Conservation (phyloP, 1,140 invertebrate genomes). For the Lethrus apterus region DNA sequence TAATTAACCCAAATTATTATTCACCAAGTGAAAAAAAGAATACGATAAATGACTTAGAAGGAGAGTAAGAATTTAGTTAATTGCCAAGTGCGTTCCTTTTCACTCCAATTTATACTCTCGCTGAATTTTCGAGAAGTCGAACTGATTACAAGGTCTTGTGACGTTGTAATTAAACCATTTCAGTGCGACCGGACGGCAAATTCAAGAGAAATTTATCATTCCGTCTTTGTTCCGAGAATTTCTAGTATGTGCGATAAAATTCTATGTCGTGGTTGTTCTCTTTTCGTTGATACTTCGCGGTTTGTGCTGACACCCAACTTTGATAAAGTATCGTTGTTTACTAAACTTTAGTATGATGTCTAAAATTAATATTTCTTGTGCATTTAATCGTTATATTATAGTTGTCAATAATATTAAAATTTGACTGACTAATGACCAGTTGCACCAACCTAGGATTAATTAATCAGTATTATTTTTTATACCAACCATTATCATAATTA, state of each 20-base stretch:
- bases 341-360: too few relatives aligned
- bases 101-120: too few relatives aligned
- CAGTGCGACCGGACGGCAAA: conserved; percentile 2
- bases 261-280: neutral
- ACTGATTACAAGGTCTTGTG: neutral
- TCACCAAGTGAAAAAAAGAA: too few relatives aligned
- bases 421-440: neutral
- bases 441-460: too few relatives aligned
- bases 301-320: neutral
- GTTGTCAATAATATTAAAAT: conserved; percentile 10
- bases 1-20: too few relatives aligned
- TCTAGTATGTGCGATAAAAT: neutral
- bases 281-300: neutral
- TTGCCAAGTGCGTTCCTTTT: conserved; percentile 1
- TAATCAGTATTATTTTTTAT: too few relatives aligned
- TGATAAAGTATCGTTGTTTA: too few relatives aligned
- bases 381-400: too few relatives aligned
- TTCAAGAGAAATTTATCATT: neutral
- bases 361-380: too few relatives aligned
- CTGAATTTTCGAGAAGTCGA: neutral
- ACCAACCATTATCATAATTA: too few relatives aligned
- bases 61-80: neutral
- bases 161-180: conserved; percentile 9
- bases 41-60: too few relatives aligned
- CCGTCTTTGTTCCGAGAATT: neutral